Evolutionary conservation across 2,888 invertebrate species (phyloP), one percentile per base, ranked within the genome.

Genomic region (Eupithecia dodoneata): DNA sequence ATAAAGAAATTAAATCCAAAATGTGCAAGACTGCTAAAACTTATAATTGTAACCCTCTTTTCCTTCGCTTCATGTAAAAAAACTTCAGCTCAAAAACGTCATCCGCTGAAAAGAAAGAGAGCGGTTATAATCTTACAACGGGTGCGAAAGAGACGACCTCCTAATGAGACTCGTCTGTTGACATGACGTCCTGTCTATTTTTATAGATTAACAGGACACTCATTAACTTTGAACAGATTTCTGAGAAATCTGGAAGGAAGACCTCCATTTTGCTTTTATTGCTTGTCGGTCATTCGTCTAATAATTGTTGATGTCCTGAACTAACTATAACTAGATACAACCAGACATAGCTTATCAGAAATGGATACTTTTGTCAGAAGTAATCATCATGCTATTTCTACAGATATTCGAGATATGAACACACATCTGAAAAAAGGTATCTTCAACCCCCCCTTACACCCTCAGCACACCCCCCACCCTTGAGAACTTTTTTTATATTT

Each of bases 151-250:
- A 65, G 76, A 76, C 44, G 67, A 49, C 45, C 30, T 69, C 55
- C 67, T 74, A 78, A 76, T 74, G 72, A 78, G 71, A 73, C 67
- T 73, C 42, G 76, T 44, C 55, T 59, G 66, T 52, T 76, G 73
- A 75, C 69, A 71, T 47, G 75, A 77, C 77, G 75, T 79, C 79
- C 79, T 79, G 74, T 74, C 76, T 79, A 76, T 74, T 76, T 76
- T 79, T 70, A 76, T 74, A 72, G 72, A 65, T 74, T 70, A 44
- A 76, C 71, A 49, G 69, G 74, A 76, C 67, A 73, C 44, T 78
- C 63, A 74, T 73, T 67, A 76, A 45, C 71, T 76, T 76, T 72
- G 72, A 72, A 73, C 72, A 63, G 59, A 71, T 41, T 78, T 78
- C 78, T 69, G 15, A 52, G 76, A 78, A 78, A 49, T 47, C 18